Conservation (phyloP, 2,113 vertebrate species). For the Fregata magnificens region DNA sequence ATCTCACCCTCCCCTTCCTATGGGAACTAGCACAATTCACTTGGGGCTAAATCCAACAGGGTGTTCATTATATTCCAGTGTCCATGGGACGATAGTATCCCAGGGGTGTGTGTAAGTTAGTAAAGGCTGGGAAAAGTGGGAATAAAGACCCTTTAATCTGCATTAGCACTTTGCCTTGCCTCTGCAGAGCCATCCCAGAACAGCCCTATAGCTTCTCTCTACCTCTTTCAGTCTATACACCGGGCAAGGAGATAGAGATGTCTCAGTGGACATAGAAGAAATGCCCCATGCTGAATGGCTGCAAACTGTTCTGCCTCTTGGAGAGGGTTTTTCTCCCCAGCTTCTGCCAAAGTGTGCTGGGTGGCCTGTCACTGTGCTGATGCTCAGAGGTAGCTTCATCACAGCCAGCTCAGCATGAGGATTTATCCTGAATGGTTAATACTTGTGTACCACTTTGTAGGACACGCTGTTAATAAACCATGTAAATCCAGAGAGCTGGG, state of each 20-base stretch:
- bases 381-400: background rate
- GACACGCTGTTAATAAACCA: background rate
- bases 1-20: background rate
- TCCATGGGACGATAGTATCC: background rate
- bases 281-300: background rate
- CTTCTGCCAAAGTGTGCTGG: background rate
- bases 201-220: background rate
- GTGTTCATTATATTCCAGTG: background rate
- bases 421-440: background rate
- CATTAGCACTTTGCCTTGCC: too few species aligned
- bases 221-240: too few species aligned
- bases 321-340: background rate
- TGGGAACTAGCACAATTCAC: background rate
- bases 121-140: background rate
- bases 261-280: background rate
- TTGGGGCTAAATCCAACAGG: background rate
- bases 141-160: background rate
- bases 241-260: accelerated
- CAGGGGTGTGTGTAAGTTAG: background rate
- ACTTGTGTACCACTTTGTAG: background rate
- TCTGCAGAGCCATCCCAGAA: background rate
- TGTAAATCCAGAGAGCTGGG: conserved; percentile 32
- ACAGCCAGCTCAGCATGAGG: background rate
- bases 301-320: background rate
- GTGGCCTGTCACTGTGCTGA: background rate